Conservation (phyloP, 2,113 vertebrate genomes). For the Brachyhypopomus occidentalis region DNA sequence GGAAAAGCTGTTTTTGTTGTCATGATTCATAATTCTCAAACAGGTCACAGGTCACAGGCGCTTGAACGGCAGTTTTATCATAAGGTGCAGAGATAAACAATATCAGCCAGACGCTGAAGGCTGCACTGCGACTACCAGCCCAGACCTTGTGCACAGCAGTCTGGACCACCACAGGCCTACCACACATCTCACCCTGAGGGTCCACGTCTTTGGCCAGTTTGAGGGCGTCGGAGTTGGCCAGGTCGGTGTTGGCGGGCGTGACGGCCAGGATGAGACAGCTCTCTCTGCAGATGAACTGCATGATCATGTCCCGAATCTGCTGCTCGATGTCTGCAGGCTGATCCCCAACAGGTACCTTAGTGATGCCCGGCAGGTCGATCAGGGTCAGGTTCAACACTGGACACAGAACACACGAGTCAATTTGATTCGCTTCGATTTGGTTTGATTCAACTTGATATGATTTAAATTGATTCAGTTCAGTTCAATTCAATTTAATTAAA, state of each 20-base stretch:
- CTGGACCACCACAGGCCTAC: no score
- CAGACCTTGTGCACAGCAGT: not conserved
- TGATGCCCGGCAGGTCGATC: conserved; percentile 91
- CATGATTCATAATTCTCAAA: no score
- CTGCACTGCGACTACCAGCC: not conserved
- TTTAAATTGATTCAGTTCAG: no score
- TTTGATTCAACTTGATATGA: no score
- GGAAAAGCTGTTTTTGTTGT: no score
- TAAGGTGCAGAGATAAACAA: no score
- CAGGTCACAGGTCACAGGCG: no score
- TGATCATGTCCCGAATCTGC: conserved; percentile 94
- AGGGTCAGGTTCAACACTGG: conserved; percentile 91
- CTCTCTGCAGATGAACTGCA: conserved; percentile 91
- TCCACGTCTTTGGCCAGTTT: conserved; percentile 94
- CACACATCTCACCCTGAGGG: conserved; percentile 83
- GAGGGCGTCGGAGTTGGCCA: conserved; percentile 92
- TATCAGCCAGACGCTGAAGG: not conserved
- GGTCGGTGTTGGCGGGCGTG: conserved; percentile 91
- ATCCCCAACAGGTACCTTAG: conserved; percentile 94
- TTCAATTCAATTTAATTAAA: no score
- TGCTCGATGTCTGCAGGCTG: conserved; percentile 92
- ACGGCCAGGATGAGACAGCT: conserved; percentile 93
- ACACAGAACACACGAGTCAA: conserved; percentile 34
- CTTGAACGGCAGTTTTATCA: no score
- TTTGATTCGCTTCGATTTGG: not conserved